phyloP scores from a whole-genome alignment of 2,797 vertebrate species.

The Liasis olivaceus region DNA sequence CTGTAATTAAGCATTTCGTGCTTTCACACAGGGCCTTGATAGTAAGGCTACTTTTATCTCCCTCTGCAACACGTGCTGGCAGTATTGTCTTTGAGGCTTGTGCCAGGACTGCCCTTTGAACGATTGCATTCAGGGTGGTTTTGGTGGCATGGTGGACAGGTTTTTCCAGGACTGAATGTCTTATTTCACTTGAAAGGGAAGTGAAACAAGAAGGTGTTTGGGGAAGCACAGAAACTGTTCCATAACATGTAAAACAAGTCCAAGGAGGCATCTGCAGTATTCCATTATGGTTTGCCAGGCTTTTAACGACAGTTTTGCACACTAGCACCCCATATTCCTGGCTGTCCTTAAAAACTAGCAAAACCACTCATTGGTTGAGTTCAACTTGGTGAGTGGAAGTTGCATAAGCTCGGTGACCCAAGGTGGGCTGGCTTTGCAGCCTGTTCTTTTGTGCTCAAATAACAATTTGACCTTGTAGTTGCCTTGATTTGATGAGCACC shows the following conservation, averaged over 20 bases:
- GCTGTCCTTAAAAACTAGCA: not conserved
- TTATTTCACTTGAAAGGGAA: not conserved
- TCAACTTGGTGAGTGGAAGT: not conserved
- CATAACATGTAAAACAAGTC: not conserved
- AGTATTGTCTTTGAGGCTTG: not conserved
- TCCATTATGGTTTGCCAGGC: not conserved
- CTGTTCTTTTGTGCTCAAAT: not conserved
- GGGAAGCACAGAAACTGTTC: not conserved
- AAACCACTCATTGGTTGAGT: not conserved
- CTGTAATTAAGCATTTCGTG: not conserved
- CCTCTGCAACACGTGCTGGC: not conserved
- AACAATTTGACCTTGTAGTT: not conserved
- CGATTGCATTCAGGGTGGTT: not conserved
- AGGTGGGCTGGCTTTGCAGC: not conserved
- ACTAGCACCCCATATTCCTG: not conserved
- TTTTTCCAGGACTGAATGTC: not conserved
- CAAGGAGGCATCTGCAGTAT: not conserved
- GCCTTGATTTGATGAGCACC: not conserved
- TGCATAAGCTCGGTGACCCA: not conserved
- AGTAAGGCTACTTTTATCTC: not conserved
- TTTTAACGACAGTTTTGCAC: not conserved
- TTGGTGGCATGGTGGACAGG: not conserved
- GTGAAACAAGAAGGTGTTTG: not conserved
- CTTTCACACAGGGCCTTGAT: not conserved
- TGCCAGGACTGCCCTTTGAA: not conserved